Evolutionary conservation across 2,113 vertebrate species (phyloP).

Genomic region (Gallinago paraguaiae): DNA sequence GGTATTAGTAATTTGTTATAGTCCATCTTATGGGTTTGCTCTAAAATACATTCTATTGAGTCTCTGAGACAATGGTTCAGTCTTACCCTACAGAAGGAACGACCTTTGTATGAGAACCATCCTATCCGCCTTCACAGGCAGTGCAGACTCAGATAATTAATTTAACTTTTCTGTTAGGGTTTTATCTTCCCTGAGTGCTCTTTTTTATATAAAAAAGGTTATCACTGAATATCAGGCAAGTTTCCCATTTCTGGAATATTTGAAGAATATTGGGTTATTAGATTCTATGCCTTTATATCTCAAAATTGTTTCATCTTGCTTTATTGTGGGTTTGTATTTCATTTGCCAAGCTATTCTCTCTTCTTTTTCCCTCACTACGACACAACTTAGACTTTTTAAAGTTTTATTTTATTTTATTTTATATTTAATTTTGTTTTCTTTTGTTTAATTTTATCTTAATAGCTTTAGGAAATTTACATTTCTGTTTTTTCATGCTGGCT

Average conservation of each 20-base stretch:
- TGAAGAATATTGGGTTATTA: not conserved
- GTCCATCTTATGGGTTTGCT: not conserved
- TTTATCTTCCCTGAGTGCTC: conserved; percentile 29
- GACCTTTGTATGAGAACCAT: not conserved
- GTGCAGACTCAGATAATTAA: not conserved
- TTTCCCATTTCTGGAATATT: conserved; percentile 42
- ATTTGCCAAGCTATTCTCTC: not conserved
- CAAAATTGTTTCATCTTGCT: not conserved
- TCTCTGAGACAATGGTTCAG: not conserved
- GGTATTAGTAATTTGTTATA: not conserved
- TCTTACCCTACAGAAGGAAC: not conserved
- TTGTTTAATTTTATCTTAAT: not conserved
- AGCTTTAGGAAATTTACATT: not conserved
- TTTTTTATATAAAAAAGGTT: conserved; percentile 1
- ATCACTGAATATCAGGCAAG: conserved; percentile 10
- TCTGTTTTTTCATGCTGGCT: not conserved
- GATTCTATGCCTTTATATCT: conserved; percentile 5
- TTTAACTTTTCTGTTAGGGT: conserved; percentile 1
- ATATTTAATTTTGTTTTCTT: not conserved
- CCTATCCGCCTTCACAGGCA: not conserved
- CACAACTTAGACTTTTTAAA: not conserved
- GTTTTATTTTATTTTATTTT: not conserved
- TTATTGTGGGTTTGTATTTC: conserved; percentile 16
- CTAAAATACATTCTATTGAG: not conserved
- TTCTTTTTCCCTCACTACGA: not conserved